Conservation (phyloP, 30 jellyfish, hydroid and myxozoan genomes). For the Hydractinia symbiolongicarpus region DNA sequence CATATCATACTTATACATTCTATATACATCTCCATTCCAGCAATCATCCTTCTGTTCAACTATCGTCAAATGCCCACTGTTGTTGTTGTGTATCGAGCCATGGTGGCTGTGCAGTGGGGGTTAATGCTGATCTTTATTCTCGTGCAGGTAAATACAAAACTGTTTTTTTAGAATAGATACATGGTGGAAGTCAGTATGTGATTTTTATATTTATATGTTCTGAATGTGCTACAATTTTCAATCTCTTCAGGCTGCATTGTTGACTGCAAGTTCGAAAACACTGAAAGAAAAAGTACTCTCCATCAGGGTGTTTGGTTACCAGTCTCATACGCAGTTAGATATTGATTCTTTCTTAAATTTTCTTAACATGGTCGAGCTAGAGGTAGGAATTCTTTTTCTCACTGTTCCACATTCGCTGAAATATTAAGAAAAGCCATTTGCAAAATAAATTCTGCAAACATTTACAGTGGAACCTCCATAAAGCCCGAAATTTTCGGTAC, state of each 20-base stretch:
- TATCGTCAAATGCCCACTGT: slow-evolving; percentile 12
- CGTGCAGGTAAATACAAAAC: slow-evolving; percentile 45
- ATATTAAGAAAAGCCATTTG: too few relatives aligned
- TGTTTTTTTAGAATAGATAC: neutral
- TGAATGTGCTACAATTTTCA: too few relatives aligned
- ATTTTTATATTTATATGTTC: too few relatives aligned
- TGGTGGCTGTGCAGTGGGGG: slow-evolving; percentile 37
- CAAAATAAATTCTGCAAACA: too few relatives aligned
- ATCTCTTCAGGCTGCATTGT: slow-evolving; percentile 62
- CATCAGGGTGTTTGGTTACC: slow-evolving; percentile 90
- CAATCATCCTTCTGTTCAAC: slow-evolving; percentile 46
- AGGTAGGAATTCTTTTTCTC: slow-evolving; percentile 42
- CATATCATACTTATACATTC: too few relatives aligned
- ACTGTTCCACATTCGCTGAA: neutral
- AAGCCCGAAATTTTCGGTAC: too few relatives aligned
- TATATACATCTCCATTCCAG: slow-evolving; percentile 5
- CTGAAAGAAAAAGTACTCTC: slow-evolving; percentile 61
- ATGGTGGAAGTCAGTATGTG: neutral
- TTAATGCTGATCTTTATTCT: slow-evolving; percentile 48
- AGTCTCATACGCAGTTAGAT: slow-evolving; percentile 76
- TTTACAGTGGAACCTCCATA: too few relatives aligned
- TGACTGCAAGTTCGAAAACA: slow-evolving; percentile 53
- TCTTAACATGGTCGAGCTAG: slow-evolving; percentile 53
- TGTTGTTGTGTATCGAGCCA: slow-evolving; percentile 53
- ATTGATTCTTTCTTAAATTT: slow-evolving; percentile 83